Evolutionary conservation across 1,140 invertebrate genomes (phyloP).

Genomic region (Apis dorsata): DNA sequence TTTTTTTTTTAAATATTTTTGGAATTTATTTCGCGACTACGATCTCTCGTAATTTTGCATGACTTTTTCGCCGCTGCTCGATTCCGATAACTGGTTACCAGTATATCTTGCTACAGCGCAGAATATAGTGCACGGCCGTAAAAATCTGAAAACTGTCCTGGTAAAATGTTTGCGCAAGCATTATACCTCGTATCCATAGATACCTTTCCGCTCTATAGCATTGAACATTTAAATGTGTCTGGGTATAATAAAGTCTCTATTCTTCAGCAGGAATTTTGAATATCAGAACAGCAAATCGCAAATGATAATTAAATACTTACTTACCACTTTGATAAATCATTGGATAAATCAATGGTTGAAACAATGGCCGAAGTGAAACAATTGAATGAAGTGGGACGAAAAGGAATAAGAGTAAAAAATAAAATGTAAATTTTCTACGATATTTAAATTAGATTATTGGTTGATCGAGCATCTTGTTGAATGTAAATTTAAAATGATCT

Average conservation of each 20-base stretch:
- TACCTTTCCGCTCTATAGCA: conserved; percentile 14
- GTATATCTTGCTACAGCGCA: conserved; percentile 34
- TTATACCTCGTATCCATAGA: conserved; percentile 12
- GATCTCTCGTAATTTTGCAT: conserved; percentile 29
- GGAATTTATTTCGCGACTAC: neutral
- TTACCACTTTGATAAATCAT: no score
- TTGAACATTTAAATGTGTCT: neutral
- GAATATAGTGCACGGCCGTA: conserved; percentile 33
- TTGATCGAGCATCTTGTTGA: no score
- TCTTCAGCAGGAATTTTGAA: neutral
- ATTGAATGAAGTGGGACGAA: no score
- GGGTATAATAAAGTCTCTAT: conserved; percentile 13
- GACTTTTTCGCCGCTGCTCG: conserved; percentile 36
- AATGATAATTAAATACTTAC: no score
- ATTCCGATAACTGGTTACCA: conserved; percentile 49
- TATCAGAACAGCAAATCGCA: no score
- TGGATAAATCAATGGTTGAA: no score
- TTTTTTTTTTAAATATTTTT: conserved; percentile 13
- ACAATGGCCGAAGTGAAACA: no score
- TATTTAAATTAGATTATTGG: no score
- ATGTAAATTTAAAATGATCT: no score
- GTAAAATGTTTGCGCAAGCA: conserved; percentile 46
- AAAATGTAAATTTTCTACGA: no score
- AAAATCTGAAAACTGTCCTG: conserved; percentile 47
- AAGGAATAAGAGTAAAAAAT: no score